Evolutionary conservation across 2,888 invertebrate species (phyloP), one percentile per base, ranked within the genome.

Genomic region (Ptilodon capucinus): DNA sequence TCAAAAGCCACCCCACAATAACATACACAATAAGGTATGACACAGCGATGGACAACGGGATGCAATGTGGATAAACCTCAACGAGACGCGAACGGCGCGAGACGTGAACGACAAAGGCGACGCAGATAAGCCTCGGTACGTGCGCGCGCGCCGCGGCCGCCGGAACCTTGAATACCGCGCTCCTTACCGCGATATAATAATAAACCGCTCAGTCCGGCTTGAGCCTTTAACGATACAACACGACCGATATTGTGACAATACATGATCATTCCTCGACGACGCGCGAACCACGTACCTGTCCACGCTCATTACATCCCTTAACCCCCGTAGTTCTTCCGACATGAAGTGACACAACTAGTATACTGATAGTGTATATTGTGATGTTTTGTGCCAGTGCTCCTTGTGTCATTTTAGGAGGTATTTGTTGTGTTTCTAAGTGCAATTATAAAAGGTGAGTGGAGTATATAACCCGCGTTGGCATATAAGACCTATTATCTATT

Each of bases 141-240:
- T 84, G 79, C 64, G 80, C 70, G 81, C 71, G 71, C 68, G 68
- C 78, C 76, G 79, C 82, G 78, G 78, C 79, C 79, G 76, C 70
- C 68, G 68, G 75, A 84, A 87, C 89, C 90, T 89, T 89, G 90
- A 85, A 74, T 76, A 74, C 76, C 76, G 76, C 79, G 81, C 86
- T 87, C 87, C 86, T 84, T 84, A 81, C 83, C 81, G 79, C 84
- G 74, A 76, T 83, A 84, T 78, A 84, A 87, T 84, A 86, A 90
- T 83, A 85, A 86, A 80, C 79, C 72, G 81, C 82, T 87, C 90
- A 91, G 90, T 91, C 73, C 81, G 85, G 79, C 80, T 68, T 72
- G 74, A 84, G 77, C 85, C 87, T 87, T 80, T 84, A 86, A 69
- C 86, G 85, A 86, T 76, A 81, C 76, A 70, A 79, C 88, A 88